Evolutionary conservation across 2,113 vertebrate genomes (phyloP).

Genomic region (Nanorana parkeri): DNA sequence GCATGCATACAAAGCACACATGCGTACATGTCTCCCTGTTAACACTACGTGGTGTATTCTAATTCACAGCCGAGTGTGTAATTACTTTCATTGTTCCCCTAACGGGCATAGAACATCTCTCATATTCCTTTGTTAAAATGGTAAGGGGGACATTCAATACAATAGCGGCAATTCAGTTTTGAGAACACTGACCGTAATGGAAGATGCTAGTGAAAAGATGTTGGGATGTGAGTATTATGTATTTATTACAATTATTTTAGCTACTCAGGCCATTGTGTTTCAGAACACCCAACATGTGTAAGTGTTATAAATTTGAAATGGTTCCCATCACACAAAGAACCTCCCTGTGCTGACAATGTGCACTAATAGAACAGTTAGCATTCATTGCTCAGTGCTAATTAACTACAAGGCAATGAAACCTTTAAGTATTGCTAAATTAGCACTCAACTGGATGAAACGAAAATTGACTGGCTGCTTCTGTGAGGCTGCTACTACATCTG

Average conservation of each 20-base stretch:
- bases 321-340: constrained; percentile 41
- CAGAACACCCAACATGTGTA: constrained; percentile 30
- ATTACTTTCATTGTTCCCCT: constrained; percentile 79
- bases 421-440: constrained; percentile 59
- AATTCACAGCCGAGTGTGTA: constrained; percentile 69
- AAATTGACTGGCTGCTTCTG: constrained; percentile 55
- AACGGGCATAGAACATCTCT: constrained; percentile 71
- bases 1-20: not conserved
- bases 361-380: constrained; percentile 57
- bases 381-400: constrained; percentile 56
- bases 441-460: constrained; percentile 56
- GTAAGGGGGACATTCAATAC: constrained; percentile 66
- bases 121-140: constrained; percentile 73
- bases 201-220: constrained; percentile 66
- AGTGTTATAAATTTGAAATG: constrained; percentile 25
- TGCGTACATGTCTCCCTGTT: constrained; percentile 27
- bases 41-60: constrained; percentile 62
- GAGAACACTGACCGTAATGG: constrained; percentile 63
- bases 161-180: constrained; percentile 76
- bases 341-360: constrained; percentile 43
- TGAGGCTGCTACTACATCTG: constrained; percentile 27
- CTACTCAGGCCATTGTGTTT: constrained; percentile 47
- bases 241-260: constrained; percentile 56
- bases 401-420: constrained; percentile 58
- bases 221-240: constrained; percentile 63